Evolutionary conservation across 1,140 invertebrate genomes (phyloP), one percentile per base, ranked within the genome.

Genomic region (Ceratina japonica): DNA sequence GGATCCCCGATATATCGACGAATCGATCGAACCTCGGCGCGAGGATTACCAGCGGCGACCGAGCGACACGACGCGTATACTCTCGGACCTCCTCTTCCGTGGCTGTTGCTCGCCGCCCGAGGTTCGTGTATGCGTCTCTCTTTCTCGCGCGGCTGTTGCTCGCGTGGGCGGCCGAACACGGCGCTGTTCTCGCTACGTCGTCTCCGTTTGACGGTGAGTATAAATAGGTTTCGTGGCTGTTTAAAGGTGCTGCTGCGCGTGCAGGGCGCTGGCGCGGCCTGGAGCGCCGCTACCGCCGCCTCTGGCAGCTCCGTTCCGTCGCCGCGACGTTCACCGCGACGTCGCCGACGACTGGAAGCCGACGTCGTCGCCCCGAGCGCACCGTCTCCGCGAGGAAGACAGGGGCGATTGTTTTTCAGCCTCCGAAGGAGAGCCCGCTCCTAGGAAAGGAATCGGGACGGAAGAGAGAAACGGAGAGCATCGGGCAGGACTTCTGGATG

Each of bases 171-270:
- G 83, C 44, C 54, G 66, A 69, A 63, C 63, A 74, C 76, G 71
- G 69, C 77, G 77, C 61, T 56, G 81, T 69, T 72, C 78, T 63
- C 70, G 54, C 74, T 76, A 73, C 68, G 77, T 80, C 78, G 77
- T 66, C 82, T 75, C 72, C 72, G 82, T 68, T 44, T 83, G 73
- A 84, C 52, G 83, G 58, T 7, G 37, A 63, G 83, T 84, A 84
- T 84, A 84, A 84, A 84, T 84, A 84, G 81, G 54, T 73, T 69
- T 83, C 72, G 83, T 83, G 71, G 58, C 76, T 78, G 70, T 83
- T 83, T 61, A 80, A 81, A 68, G 80, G 64, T 75, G 71, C 66
- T 77, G 76, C 70, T 44, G 37, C 37, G 37, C 10, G 78, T 73
- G 66, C 70, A 79, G 84, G 71, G 76, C 75, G 84, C 84, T 84